Percentiles rank a stretch among this genome's conserved stretches.
phyloP scores from a whole-genome alignment of 2,888 invertebrate genomes.

The Oxyteleia sp. region DNA sequence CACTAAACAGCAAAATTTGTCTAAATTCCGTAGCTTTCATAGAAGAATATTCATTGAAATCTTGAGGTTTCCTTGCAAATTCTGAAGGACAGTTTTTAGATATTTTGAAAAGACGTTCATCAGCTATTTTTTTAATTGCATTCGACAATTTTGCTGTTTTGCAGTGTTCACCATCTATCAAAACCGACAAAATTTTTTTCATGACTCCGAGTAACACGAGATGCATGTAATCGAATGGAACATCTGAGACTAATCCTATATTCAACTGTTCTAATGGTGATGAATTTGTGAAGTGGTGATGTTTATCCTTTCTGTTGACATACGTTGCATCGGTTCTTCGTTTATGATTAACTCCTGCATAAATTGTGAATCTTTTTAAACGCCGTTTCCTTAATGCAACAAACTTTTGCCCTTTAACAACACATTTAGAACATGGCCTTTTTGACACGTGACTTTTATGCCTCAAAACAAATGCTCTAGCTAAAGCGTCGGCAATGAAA shows the following conservation, averaged over 20 bases:
- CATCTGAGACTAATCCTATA: constrained; percentile 6
- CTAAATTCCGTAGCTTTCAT: neutral
- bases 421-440: constrained; percentile 21
- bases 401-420: neutral
- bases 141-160: neutral
- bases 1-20: neutral
- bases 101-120: neutral
- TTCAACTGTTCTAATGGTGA: constrained; percentile 20
- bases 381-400: neutral
- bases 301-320: constrained; percentile 8
- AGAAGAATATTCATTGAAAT: neutral
- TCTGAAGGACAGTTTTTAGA: too few relatives aligned
- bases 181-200: constrained; percentile 29
- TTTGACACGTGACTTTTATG: constrained; percentile 1
- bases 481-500: neutral
- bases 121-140: neutral
- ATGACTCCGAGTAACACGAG: constrained; percentile 14
- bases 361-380: neutral
- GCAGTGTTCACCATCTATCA: constrained; percentile 29
- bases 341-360: neutral
- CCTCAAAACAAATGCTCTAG: too few relatives aligned
- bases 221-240: constrained; percentile 43
- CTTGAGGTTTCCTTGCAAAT: neutral
- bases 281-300: constrained; percentile 15
- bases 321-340: constrained; percentile 12